Evolutionary conservation across 2,888 invertebrate species (phyloP), one percentile per base, ranked within the genome.

Genomic region (Caenorhabditis sinica): DNA sequence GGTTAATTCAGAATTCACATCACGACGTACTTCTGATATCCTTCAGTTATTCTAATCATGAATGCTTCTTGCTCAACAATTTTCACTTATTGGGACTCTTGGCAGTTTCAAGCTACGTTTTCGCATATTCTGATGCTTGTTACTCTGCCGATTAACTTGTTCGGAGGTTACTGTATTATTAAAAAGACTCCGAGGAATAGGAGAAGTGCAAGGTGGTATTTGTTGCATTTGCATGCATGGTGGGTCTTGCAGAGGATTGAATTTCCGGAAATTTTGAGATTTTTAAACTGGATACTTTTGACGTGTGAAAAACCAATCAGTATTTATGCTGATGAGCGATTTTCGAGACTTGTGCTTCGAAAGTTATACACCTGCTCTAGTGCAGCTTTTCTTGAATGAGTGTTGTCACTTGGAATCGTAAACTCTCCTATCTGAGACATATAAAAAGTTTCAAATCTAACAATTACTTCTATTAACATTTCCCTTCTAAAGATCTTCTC

Each of bases 171-270:
- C 68, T 83, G 82, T 73, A 83, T 83, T 23, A 36, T 72, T 11
- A 60, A 61, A 23, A 83, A 83, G 43, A 83, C 82, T 1, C 82
- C 82, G 30, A 73, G 71, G 20, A 71, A 66, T 23, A 30, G 71
- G 15, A 77, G 61, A 77, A 68, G 77, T 36, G 82, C 77, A 0
- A 58, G 61, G 25, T 83, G 82, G 82, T 83, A 77, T 45, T 28
- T 83, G 2, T 53, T 83, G 23, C 75, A 83, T 83, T 30, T 83
- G 13, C 82, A 83, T 68, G 65, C 58, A 8, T 83, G 82, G 82
- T 83, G 43, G 43, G 36, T 20, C 11, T 40, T 9, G 6, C 20
- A n/a, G n/a, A n/a, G n/a, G n/a, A n/a, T 36, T 25, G 11, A 30
- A 25, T 28, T 43, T 40, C 15, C n/a, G n/a, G n/a, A 11, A 28